A percentile compares a stretch with the other conserved stretches of the same genome.
Evolutionary conservation across 1,140 invertebrate genomes (phyloP).

Genomic region (Marisa cornuarietis): DNA sequence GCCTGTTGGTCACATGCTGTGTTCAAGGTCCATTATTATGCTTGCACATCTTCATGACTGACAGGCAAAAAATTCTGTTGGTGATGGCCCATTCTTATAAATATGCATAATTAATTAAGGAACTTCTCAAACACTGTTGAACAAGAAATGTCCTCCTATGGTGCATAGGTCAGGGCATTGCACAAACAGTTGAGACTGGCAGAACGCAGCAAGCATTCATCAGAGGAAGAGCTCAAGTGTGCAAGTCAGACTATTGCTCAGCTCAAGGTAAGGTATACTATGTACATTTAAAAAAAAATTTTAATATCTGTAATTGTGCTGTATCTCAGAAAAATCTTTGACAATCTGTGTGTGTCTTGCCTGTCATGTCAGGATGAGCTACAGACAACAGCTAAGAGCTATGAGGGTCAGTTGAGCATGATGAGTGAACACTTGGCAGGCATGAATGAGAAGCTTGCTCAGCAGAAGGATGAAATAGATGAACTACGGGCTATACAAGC

Average conservation of each 20-base stretch:
- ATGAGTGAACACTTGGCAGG: conserved; percentile 92
- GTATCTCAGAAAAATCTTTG: conserved; percentile 17
- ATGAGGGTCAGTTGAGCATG: conserved; percentile 87
- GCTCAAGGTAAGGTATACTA: conserved; percentile 50
- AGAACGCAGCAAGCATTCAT: conserved; percentile 52
- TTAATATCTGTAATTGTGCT: not conserved
- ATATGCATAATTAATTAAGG: too few species aligned
- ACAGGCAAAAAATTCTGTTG: too few species aligned
- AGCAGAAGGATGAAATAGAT: conserved; percentile 78
- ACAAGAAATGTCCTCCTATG: not conserved
- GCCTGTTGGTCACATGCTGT: too few species aligned
- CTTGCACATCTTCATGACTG: too few species aligned
- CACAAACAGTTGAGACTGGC: conserved; percentile 60
- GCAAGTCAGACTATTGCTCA: conserved; percentile 54
- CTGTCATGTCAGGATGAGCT: conserved; percentile 67
- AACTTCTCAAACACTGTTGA: not conserved
- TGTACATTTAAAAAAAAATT: not conserved
- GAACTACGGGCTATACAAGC: conserved; percentile 58
- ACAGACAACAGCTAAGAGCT: conserved; percentile 80
- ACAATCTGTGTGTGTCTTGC: not conserved
- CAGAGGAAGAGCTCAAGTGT: conserved; percentile 57
- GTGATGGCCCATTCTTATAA: too few species aligned
- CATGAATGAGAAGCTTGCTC: conserved; percentile 87
- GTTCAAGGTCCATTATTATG: too few species aligned
- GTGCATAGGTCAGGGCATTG: conserved; percentile 66